Conservation (phyloP, 2,888 invertebrate species). For the Lissonota sp. region DNA sequence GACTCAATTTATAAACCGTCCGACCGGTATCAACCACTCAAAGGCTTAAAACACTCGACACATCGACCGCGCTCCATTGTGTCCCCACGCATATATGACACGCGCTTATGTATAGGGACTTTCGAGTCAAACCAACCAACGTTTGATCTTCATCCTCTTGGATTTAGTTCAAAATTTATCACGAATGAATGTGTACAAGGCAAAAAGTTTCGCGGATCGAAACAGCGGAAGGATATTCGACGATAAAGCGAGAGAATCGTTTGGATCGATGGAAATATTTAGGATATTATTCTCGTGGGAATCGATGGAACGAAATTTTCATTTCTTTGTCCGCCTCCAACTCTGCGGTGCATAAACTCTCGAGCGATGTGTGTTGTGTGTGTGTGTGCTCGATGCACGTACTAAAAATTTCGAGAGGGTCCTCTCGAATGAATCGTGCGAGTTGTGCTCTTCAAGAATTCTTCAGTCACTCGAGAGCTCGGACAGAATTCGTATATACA, state of each 20-base stretch:
- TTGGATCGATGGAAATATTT: constrained; percentile 1
- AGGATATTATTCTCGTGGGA: constrained; percentile 57
- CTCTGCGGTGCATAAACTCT: constrained; percentile 33
- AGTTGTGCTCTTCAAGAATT: constrained; percentile 27
- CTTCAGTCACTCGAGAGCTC: constrained; percentile 39
- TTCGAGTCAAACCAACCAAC: background rate
- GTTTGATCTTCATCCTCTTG: too few relatives aligned
- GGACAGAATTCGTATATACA: constrained; percentile 38
- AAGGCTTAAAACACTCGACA: constrained; percentile 78
- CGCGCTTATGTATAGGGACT: constrained; percentile 25
- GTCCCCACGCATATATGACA: constrained; percentile 35
- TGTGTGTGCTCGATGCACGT: background rate
- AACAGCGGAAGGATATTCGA: constrained; percentile 13
- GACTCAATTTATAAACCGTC: constrained; percentile 79
- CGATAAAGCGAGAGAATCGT: constrained; percentile 9
- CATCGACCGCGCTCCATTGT: constrained; percentile 67
- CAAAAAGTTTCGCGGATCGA: background rate
- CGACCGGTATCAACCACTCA: constrained; percentile 74
- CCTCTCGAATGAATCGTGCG: constrained; percentile 44
- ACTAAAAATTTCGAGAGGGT: constrained; percentile 47
- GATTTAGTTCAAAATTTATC: constrained; percentile 51
- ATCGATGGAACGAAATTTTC: constrained; percentile 25
- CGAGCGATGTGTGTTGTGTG: background rate
- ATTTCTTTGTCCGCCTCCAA: constrained; percentile 12
- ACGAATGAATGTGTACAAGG: constrained; percentile 60